A percentile compares a stretch with the other conserved stretches of the same genome.
Evolutionary conservation across 1,140 invertebrate species (phyloP).

Genomic region (Monomorium pharaonis): DNA sequence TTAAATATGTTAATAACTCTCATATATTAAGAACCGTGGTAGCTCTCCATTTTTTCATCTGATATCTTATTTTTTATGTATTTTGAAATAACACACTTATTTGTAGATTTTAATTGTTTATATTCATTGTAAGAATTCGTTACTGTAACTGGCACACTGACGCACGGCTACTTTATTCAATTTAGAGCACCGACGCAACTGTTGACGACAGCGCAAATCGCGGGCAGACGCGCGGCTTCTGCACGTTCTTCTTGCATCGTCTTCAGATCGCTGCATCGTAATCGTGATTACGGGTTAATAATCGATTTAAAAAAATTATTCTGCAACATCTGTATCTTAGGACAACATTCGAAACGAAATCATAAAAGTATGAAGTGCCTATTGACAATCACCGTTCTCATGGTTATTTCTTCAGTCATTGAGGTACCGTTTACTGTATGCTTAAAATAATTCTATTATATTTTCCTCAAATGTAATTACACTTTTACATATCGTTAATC

Average conservation of each 20-base stretch:
- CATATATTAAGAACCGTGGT: too few species aligned
- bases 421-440: constrained; percentile 67
- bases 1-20: too few species aligned
- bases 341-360: background rate
- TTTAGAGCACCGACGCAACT: constrained; percentile 26
- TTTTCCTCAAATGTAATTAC: background rate
- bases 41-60: background rate
- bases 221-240: constrained; percentile 10
- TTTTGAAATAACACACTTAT: background rate
- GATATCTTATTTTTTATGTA: background rate
- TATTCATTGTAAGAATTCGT: background rate
- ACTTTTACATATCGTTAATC: constrained; percentile 53
- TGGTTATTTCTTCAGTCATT: constrained; percentile 38
- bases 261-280: background rate
- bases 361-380: constrained; percentile 72
- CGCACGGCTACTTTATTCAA: background rate
- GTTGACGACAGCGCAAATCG: background rate
- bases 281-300: background rate
- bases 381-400: constrained; percentile 50
- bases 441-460: constrained; percentile 12
- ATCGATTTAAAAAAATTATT: constrained; percentile 12
- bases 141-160: background rate
- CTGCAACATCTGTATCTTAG: background rate
- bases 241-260: constrained; percentile 1
- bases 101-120: background rate